Conservation (phyloP, 2,888 invertebrate species). For the Laothoe populi region DNA sequence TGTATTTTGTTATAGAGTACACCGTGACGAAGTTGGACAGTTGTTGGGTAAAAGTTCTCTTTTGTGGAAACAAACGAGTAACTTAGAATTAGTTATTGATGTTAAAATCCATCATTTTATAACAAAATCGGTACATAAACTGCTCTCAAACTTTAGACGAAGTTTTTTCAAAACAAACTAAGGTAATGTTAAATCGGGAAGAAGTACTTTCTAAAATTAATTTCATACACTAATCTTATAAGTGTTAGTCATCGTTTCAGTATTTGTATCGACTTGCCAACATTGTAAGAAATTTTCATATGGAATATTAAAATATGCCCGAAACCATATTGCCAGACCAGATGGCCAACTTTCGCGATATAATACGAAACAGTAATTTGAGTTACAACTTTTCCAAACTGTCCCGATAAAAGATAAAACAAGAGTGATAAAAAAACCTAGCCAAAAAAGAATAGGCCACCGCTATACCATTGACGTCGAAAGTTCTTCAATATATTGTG, state of each 20-base stretch:
- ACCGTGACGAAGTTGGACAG: constrained; percentile 73
- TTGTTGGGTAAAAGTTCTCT: constrained; percentile 64
- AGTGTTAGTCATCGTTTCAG: neutral
- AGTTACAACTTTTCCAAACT: constrained; percentile 39
- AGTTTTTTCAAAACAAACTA: neutral
- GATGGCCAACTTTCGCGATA: constrained; percentile 28
- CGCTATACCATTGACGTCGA: constrained; percentile 49
- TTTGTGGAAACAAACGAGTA: constrained; percentile 58
- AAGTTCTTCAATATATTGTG: constrained; percentile 68
- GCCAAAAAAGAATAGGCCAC: constrained; percentile 40
- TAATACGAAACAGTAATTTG: constrained; percentile 34
- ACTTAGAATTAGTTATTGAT: constrained; percentile 64
- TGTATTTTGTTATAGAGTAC: constrained; percentile 75
- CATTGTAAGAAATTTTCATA: neutral
- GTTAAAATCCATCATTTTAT: constrained; percentile 43
- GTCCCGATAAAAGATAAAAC: constrained; percentile 50
- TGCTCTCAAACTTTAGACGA: neutral
- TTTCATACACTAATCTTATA: neutral
- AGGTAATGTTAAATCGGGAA: neutral
- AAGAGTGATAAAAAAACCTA: constrained; percentile 52
- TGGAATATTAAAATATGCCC: constrained; percentile 10
- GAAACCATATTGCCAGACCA: constrained; percentile 15
- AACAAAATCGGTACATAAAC: constrained; percentile 27
- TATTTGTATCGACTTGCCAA: neutral
- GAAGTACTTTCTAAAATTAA: neutral